Conservation (phyloP, 2,797 vertebrate genomes). For the Rhinoraja longicauda region DNA sequence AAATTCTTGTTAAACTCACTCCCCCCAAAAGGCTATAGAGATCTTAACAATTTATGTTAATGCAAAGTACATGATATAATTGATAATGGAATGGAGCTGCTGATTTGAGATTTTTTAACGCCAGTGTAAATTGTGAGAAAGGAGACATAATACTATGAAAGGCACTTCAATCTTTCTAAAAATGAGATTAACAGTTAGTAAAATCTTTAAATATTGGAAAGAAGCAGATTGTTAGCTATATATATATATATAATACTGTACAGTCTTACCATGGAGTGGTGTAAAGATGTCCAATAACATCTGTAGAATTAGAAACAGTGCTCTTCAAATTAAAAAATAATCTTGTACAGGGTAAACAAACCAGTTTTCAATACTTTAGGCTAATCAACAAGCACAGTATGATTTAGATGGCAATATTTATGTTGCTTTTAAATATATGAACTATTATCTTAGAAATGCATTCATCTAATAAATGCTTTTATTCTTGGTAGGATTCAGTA, state of each 20-base stretch:
- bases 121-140: background rate
- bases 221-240: background rate
- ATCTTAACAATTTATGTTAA: background rate
- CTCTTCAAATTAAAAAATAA: background rate
- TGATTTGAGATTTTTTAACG: too few relatives aligned
- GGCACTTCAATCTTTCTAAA: background rate
- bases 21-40: background rate
- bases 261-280: background rate
- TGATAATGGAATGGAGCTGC: background rate
- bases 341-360: background rate
- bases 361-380: background rate
- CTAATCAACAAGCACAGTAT: background rate
- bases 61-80: background rate
- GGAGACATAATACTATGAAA: background rate
- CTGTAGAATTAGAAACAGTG: background rate
- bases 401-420: background rate
- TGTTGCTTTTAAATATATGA: too few relatives aligned
- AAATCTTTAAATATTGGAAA: background rate
- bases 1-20: background rate
- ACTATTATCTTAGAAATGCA: constrained; percentile 30
- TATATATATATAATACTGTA: background rate
- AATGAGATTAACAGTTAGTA: background rate
- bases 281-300: background rate
- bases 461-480: background rate
- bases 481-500: constrained; percentile 57